Percentiles rank a stretch among this genome's conserved stretches.
These are phyloP conservation scores for Heliconius ethilla DNA, from an alignment of 2,888 invertebrate genomes.

Conservation along the genomic window DNA sequence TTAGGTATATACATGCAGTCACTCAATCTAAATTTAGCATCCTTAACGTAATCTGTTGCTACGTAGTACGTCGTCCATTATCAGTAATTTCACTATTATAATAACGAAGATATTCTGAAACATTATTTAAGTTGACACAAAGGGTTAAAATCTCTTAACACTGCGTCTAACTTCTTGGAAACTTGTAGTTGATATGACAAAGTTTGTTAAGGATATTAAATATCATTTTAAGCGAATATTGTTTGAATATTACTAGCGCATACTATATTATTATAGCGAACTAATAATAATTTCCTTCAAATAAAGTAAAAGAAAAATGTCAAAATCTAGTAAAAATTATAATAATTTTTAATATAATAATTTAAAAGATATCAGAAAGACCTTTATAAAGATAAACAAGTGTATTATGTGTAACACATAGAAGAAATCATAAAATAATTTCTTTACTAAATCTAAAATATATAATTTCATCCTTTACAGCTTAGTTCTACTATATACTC, in stretches of 20 bases:
- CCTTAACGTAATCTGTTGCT: background rate
- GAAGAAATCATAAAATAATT: too few relatives aligned
- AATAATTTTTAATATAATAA: too few relatives aligned
- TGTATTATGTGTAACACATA: too few relatives aligned
- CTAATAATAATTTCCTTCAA: too few relatives aligned
- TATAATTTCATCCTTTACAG: too few relatives aligned
- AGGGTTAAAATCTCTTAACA: conserved; percentile 17
- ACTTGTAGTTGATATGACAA: background rate
- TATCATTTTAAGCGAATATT: background rate
- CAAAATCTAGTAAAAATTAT: too few relatives aligned
- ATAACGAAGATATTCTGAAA: conserved; percentile 12
- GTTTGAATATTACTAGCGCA: background rate
- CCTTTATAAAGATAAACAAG: too few relatives aligned
- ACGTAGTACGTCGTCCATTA: background rate
- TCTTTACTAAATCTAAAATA: too few relatives aligned
- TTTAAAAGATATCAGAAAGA: too few relatives aligned
- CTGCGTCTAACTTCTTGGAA: conserved; percentile 6
- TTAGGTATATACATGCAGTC: background rate
- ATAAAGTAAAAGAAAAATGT: background rate
- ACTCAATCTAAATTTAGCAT: background rate
- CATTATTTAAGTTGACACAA: conserved; percentile 24
- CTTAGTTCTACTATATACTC: too few relatives aligned
- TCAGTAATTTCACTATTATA: background rate
- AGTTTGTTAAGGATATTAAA: conserved; percentile 7
- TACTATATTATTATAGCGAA: background rate